Conservation (phyloP, 2,113 vertebrate species). For the Thamnaconus septentrionalis region DNA sequence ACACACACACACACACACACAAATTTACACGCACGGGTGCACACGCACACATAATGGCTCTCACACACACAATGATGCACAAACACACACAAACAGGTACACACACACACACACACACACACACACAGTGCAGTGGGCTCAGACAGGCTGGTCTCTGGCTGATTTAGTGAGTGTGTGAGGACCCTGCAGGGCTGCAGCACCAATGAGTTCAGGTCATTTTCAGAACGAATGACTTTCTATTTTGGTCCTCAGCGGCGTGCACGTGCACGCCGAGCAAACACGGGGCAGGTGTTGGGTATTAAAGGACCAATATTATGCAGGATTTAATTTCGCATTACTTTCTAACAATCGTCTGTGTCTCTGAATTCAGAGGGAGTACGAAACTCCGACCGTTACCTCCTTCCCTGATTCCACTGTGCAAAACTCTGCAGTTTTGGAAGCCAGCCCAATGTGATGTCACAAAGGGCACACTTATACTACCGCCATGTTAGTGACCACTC, state of each 20-base stretch:
- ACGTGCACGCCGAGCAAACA: constrained; percentile 33
- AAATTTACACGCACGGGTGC: too few relatives aligned
- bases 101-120: constrained; percentile 7
- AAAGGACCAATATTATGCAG: constrained; percentile 17
- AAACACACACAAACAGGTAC: constrained; percentile 5
- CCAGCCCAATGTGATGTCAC: too few relatives aligned
- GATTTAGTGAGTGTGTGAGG: constrained; percentile 53
- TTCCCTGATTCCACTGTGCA: too few relatives aligned
- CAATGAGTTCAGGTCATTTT: constrained; percentile 58
- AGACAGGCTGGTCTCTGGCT: constrained; percentile 35
- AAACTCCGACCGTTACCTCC: too few relatives aligned
- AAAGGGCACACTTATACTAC: too few relatives aligned
- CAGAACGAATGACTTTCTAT: constrained; percentile 55
- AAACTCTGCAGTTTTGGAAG: too few relatives aligned
- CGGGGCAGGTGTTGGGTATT: constrained; percentile 49
- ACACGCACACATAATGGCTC: constrained; percentile 14
- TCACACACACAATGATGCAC: constrained; percentile 2
- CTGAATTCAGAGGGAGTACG: too few relatives aligned
- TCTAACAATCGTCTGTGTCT: too few relatives aligned
- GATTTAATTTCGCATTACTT: too few relatives aligned
- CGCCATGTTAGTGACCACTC: too few relatives aligned
- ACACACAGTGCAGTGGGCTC: constrained; percentile 25
- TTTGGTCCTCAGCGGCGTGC: constrained; percentile 38
- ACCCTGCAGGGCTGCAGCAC: constrained; percentile 34
- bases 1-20: constrained; percentile 13